Evolutionary conservation across 2,113 vertebrate species (phyloP), one percentile per base, ranked within the genome.

Genomic region (Okapia johnstoni): DNA sequence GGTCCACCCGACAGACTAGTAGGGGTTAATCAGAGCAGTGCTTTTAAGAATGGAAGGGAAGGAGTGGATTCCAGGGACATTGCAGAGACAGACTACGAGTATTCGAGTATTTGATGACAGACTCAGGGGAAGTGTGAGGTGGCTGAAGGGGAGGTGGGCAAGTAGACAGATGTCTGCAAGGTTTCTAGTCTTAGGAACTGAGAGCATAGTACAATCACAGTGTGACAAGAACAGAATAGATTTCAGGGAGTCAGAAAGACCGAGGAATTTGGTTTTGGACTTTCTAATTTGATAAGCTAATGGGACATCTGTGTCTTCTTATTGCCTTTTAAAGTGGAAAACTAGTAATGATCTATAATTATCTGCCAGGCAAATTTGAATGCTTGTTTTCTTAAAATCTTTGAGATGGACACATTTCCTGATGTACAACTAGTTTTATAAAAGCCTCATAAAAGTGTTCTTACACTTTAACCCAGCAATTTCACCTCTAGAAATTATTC

Each of bases 381-480:
- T 57, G 90, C 33, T 63, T 73, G 46, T 88, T 87, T 94, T 73
- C 87, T 90, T 88, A 93, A 96, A 94, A 94, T 93, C 43, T 55
- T 94, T 85, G 88, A 84, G 43, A 66, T 81, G 77, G 58, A 90
- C 26, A 76, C 2, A 91, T 84, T 85, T 97, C 61, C 77, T 94
- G 33, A 81, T 55, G 43, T 83, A 70, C 2, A 70, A 2, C 66
- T 93, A 73, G 60, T 76, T 76, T 60, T 57, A 57, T 43, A 79
- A 36, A 92, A 86, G 23, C 1, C 7, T 89, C 89, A 43, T 76
- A 77, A 84, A 95, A 90, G n/a, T 63, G 40, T 93, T 92, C 50
- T 90, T 88, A 92, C 52, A 3, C 36, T 87, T 97, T 96, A 96
- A 88, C 55, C n/a, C 21, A 96, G 66, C 19, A 86, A 95, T 63